Conservation (phyloP, 1,140 invertebrate genomes). For the Dinoponera quadriceps region DNA sequence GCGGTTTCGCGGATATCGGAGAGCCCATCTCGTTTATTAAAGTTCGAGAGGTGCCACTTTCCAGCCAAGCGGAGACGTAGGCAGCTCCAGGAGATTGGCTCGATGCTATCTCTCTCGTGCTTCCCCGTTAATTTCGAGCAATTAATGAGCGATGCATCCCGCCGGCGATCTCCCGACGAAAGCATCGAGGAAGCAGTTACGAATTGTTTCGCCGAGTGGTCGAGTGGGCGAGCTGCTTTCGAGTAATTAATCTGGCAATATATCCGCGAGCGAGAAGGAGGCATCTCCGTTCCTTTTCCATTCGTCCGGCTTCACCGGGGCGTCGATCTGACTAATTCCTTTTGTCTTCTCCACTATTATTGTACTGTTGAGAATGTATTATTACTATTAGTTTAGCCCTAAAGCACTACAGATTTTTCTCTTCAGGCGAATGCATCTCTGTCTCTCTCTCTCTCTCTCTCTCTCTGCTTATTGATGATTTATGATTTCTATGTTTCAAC, state of each 20-base stretch:
- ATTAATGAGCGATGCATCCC: conserved; percentile 50
- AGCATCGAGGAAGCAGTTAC: conserved; percentile 21
- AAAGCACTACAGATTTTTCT: neutral
- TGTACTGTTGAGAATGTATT: neutral
- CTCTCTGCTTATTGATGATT: too few relatives aligned
- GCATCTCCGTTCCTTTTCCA: neutral
- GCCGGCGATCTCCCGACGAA: conserved; percentile 19
- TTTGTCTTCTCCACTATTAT: neutral
- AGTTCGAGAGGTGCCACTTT: conserved; percentile 58
- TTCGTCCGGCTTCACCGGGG: neutral
- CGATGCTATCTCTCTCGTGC: conserved; percentile 35
- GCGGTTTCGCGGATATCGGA: conserved; percentile 19
- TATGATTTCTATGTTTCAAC: too few relatives aligned
- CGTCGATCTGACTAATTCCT: neutral
- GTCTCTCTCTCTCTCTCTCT: neutral
- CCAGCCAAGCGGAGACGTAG: conserved; percentile 34
- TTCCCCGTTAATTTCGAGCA: conserved; percentile 54
- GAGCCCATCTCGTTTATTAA: conserved; percentile 46
- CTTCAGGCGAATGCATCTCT: neutral
- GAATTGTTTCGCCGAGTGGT: conserved; percentile 34
- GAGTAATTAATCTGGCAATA: conserved; percentile 60
- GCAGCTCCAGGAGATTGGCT: conserved; percentile 9
- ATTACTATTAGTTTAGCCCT: neutral
- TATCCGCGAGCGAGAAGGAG: conserved; percentile 11
- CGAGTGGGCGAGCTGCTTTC: conserved; percentile 43